These are phyloP conservation scores for Pachypanchax playfairii DNA, from an alignment of 2,113 vertebrate species.

Conservation along the genomic window DNA sequence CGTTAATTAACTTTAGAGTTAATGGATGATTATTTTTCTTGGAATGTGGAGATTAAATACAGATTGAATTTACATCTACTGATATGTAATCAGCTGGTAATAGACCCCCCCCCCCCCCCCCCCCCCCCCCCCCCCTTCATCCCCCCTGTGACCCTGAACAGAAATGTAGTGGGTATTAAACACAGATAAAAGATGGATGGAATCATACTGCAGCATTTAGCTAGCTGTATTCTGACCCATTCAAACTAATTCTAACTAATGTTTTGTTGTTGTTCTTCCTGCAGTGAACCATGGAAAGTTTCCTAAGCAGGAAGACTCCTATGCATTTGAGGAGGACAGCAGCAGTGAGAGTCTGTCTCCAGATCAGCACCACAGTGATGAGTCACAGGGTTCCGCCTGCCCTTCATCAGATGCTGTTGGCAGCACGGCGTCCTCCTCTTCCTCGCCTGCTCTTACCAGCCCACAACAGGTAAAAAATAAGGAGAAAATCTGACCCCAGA, in stretches of 20 bases:
- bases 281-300: constrained; percentile 87
- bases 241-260: background rate
- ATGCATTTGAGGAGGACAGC: constrained; percentile 96
- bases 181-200: no score
- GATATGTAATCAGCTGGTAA: no score
- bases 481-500: no score
- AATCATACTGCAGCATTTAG: no score
- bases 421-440: constrained; percentile 67
- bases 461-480: constrained; percentile 83
- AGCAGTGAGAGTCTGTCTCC: constrained; percentile 93
- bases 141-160: no score
- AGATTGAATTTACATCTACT: no score
- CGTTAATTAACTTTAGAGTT: no score
- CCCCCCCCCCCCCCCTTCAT: no score
- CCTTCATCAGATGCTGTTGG: constrained; percentile 78
- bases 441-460: constrained; percentile 70
- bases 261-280: constrained; percentile 13
- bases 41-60: no score
- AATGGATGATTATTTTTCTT: no score
- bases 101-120: no score
- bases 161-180: no score
- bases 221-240: background rate
- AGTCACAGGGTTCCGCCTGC: constrained; percentile 83
- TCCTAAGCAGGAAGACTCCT: constrained; percentile 87
- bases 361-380: constrained; percentile 85